Evolutionary conservation across 2,113 vertebrate genomes (phyloP), one percentile per base, ranked within the genome.

Genomic region (Manacus vitellinus): DNA sequence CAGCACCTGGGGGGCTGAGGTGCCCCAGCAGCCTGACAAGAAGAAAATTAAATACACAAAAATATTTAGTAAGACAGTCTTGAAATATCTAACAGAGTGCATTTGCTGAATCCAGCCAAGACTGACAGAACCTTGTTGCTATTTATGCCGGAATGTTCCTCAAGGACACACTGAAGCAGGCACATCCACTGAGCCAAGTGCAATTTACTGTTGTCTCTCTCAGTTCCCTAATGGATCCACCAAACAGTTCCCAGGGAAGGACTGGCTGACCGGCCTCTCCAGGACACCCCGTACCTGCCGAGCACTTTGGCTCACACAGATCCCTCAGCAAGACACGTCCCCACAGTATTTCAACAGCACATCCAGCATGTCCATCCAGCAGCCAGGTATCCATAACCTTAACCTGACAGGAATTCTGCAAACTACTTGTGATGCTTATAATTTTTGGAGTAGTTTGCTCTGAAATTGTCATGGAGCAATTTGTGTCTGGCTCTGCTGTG

Each of bases 381-480:
- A 93, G 76, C 22, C 82, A 62, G 81, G 84, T 31, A 82, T 15
- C 77, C 58, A 11, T 41, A 65, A 59, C 77, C 86, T 87, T 6
- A 54, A 79, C 65, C 70, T 67, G 73, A 31, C 84, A 46, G 68
- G 46, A 58, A 67, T 51, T 39, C 59, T 35, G 77, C 77, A 72
- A 92, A 73, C 30, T 0, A 77, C 81, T 19, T 15, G 61, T 51
- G 89, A 77, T 58, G 87, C 92, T 71, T 51, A 59, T 73, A 65
- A 96, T 95, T 88, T 94, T 96, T 82, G 78, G 94, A 88, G 91
- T 55, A 31, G 82, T 65, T 91, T 86, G 72, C 73, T 85, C 67
- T 72, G 83, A 85, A 97, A 97, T 93, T 49, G 85, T 88, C 97
- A 67, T 2, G 5, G 67, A 73, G 85, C 59, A 84, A 96, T 93